phyloP scores from a whole-genome alignment of 2,888 invertebrate genomes.

The Volucella zonaria region DNA sequence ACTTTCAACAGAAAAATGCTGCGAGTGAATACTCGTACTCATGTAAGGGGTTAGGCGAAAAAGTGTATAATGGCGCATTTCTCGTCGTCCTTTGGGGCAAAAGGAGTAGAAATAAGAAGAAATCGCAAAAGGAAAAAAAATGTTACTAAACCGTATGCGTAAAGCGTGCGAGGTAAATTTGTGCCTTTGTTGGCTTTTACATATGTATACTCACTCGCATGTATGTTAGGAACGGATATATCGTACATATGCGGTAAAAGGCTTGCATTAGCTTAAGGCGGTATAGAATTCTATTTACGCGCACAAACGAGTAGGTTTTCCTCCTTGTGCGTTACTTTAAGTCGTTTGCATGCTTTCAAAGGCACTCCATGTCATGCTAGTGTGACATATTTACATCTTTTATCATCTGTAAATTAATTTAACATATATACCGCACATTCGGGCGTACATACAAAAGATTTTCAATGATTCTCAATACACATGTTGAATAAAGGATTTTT shows the following conservation, averaged over 20 bases:
- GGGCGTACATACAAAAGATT: not conserved
- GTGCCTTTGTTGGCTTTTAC: constrained; percentile 10
- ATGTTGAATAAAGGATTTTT: constrained; percentile 5
- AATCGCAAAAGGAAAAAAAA: not conserved
- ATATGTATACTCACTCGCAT: not conserved
- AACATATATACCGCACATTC: not conserved
- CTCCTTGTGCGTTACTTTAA: constrained; percentile 14
- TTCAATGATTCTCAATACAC: constrained; percentile 12
- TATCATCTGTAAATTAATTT: constrained; percentile 13
- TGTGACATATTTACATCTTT: constrained; percentile 23
- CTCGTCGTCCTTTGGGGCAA: constrained; percentile 3
- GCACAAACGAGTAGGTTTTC: not conserved
- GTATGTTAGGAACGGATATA: not conserved
- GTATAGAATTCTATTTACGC: constrained; percentile 18
- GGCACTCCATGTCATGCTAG: not conserved
- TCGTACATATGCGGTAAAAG: too few relatives aligned
- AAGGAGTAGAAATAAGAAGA: constrained; percentile 1
- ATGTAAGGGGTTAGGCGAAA: not conserved
- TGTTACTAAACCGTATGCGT: not conserved
- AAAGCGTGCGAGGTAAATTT: constrained; percentile 7
- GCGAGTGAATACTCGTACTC: not conserved
- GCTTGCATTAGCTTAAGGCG: not conserved
- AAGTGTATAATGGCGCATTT: constrained; percentile 48
- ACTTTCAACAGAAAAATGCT: constrained; percentile 35
- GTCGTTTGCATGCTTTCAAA: constrained; percentile 44